Conservation (phyloP, 2,113 vertebrate genomes). For the Sinosuthora webbiana region DNA sequence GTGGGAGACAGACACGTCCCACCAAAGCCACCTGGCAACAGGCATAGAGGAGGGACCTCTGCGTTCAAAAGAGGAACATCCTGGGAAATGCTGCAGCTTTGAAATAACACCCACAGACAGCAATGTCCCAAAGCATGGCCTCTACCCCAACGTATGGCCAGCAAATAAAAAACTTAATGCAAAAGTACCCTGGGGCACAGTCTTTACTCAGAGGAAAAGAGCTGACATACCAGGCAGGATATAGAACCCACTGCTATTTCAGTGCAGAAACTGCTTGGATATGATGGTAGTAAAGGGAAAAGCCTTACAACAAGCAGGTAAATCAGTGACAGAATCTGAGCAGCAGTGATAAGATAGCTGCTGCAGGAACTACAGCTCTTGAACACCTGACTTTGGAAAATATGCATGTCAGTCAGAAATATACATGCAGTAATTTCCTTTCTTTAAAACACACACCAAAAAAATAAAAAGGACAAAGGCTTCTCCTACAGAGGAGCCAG, state of each 20-base stretch:
- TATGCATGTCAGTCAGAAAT: background rate
- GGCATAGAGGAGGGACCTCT: background rate
- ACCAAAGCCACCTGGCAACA: background rate
- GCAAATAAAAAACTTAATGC: background rate
- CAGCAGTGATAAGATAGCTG: background rate
- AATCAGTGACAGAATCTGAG: background rate
- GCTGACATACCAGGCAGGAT: background rate
- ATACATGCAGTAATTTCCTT: background rate
- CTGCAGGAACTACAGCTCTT: background rate
- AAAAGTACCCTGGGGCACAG: background rate
- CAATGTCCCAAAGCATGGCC: background rate
- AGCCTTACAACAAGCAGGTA: background rate
- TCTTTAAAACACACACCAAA: background rate
- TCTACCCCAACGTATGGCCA: background rate
- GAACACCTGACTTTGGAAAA: background rate
- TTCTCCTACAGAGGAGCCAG: background rate
- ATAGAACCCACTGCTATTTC: background rate
- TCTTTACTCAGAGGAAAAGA: background rate
- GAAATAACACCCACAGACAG: background rate
- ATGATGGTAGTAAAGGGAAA: background rate
- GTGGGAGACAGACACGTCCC: rapidly evolving
- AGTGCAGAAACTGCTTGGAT: background rate
- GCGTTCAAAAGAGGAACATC: background rate
- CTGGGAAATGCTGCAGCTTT: background rate
- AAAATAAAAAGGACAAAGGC: background rate